phyloP scores from a whole-genome alignment of 2,888 invertebrate species.

The Meteorus colon region DNA sequence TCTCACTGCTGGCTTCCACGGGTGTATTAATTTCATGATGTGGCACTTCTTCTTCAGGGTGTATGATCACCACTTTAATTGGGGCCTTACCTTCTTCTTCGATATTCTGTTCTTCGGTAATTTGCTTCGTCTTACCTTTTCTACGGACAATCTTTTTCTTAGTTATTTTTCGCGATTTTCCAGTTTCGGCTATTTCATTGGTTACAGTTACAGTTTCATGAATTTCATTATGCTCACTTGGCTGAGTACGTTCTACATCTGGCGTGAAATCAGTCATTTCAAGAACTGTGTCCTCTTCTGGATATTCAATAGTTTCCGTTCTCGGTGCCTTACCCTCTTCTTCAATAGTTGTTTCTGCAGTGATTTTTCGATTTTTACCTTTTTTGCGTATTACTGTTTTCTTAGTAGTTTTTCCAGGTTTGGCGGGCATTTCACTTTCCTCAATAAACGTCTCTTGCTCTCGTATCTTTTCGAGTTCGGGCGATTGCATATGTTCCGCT shows the following conservation, averaged over 20 bases:
- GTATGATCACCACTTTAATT: conserved; percentile 66
- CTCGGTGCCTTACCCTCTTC: conserved; percentile 70
- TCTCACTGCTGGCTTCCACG: conserved; percentile 67
- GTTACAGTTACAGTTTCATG: conserved; percentile 55
- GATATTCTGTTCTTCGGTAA: conserved; percentile 71
- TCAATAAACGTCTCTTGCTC: conserved; percentile 57
- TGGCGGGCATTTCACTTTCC: conserved; percentile 48
- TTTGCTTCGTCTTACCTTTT: conserved; percentile 70
- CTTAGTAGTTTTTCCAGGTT: conserved; percentile 63
- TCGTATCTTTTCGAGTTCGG: conserved; percentile 56
- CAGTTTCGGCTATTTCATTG: conserved; percentile 56
- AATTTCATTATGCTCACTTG: conserved; percentile 57
- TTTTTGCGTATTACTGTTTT: conserved; percentile 70
- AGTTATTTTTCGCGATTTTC: conserved; percentile 59
- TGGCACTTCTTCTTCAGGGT: conserved; percentile 55
- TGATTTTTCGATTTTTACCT: conserved; percentile 71
- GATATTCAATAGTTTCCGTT: conserved; percentile 66
- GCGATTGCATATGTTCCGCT: conserved; percentile 40
- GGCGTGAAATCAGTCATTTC: conserved; percentile 37
- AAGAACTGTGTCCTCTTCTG: conserved; percentile 50
- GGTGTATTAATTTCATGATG: conserved; percentile 69
- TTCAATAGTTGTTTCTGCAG: conserved; percentile 70
- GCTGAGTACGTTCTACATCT: conserved; percentile 32
- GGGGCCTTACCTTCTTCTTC: conserved; percentile 71
- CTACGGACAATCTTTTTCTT: conserved; percentile 71